A percentile compares a stretch with the other conserved stretches of the same genome.
These are phyloP conservation scores for Andinoacara biseriatus DNA, from an alignment of 2,113 vertebrate genomes.

Conservation along the genomic window DNA sequence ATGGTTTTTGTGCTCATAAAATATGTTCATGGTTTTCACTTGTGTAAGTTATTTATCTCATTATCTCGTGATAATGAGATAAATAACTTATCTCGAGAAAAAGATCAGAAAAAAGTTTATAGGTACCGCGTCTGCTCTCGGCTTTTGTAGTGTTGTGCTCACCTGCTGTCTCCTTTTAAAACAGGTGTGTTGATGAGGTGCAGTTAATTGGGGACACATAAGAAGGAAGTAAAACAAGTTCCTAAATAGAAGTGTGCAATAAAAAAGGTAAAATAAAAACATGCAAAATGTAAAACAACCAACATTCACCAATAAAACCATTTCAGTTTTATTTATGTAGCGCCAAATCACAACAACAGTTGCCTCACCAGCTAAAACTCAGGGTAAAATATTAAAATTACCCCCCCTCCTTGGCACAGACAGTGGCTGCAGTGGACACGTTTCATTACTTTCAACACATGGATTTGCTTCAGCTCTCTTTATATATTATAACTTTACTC, in stretches of 20 bases:
- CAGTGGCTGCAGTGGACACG: neutral
- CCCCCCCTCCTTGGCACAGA: accelerated
- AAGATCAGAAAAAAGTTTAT: too few species aligned
- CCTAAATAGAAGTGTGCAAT: neutral
- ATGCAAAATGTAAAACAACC: accelerated
- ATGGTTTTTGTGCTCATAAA: too few species aligned
- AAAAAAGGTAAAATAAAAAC: neutral
- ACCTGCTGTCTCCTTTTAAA: neutral
- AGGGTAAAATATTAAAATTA: neutral
- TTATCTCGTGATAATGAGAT: too few species aligned
- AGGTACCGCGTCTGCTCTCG: too few species aligned
- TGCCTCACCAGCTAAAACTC: neutral
- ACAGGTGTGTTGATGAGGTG: neutral
- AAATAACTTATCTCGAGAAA: too few species aligned
- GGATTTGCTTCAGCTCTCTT: accelerated
- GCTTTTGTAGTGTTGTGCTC: too few species aligned
- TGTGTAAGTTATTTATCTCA: too few species aligned
- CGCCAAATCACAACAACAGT: too few species aligned
- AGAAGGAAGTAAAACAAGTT: neutral
- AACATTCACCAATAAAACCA: neutral
- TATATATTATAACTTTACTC: neutral
- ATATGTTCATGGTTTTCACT: too few species aligned
- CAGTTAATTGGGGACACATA: neutral
- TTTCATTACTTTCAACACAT: neutral
- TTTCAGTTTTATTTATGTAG: too few species aligned